Conservation (phyloP, 2,113 vertebrate species). For the Salminus brasiliensis region DNA sequence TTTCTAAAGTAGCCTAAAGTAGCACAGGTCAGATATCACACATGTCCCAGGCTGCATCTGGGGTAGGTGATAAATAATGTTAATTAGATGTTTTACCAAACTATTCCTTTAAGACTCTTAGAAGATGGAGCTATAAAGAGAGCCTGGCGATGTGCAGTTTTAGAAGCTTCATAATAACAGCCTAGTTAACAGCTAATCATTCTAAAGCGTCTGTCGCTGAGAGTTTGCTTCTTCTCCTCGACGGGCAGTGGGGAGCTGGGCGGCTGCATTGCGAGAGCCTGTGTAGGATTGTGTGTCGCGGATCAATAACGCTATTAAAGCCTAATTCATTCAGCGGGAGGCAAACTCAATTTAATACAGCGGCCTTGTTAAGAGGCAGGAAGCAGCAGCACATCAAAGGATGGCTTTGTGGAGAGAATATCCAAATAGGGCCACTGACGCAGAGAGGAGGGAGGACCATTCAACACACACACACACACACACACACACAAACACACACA, state of each 20-base stretch:
- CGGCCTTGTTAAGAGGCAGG: constrained; percentile 74
- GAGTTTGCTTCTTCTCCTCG: neutral
- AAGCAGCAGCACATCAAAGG: constrained; percentile 77
- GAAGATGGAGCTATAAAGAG: neutral
- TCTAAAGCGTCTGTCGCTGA: neutral
- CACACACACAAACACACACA: constrained; percentile 25
- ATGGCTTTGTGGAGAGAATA: constrained; percentile 74
- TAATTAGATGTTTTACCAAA: too few relatives aligned
- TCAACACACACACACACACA: constrained; percentile 43
- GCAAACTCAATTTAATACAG: constrained; percentile 71
- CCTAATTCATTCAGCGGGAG: constrained; percentile 69
- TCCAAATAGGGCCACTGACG: constrained; percentile 74
- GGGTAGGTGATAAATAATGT: too few relatives aligned
- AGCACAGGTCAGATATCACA: too few relatives aligned
- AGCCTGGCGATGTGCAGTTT: neutral
- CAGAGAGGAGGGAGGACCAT: constrained; percentile 60
- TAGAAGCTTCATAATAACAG: constrained; percentile 5
- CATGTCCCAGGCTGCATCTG: too few relatives aligned
- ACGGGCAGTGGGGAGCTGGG: constrained; percentile 12
- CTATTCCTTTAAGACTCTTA: too few relatives aligned
- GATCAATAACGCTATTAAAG: constrained; percentile 76
- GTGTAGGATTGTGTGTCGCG: constrained; percentile 60
- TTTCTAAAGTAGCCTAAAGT: too few relatives aligned
- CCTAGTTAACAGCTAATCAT: neutral
- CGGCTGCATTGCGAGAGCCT: constrained; percentile 53